phyloP scores from a whole-genome alignment of 2,888 invertebrate genomes.

The Dicycla oo region DNA sequence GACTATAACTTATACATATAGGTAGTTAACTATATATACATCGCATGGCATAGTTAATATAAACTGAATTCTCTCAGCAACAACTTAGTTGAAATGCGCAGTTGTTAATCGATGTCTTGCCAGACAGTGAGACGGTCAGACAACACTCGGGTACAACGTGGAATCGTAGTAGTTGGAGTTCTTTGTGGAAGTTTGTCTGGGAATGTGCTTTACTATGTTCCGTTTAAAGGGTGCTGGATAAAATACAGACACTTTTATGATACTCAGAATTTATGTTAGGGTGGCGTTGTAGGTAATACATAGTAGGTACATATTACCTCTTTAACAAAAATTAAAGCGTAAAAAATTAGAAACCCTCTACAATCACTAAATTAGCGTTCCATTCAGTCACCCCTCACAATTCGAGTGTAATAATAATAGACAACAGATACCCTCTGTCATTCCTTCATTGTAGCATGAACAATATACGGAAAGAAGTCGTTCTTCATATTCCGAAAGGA shows the following conservation, averaged over 20 bases:
- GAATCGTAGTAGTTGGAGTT: conserved; percentile 1
- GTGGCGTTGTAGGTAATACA: too few relatives aligned
- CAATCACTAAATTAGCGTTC: conserved; percentile 32
- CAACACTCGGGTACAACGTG: conserved; percentile 8
- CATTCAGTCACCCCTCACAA: conserved; percentile 33
- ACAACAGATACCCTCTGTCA: conserved; percentile 32
- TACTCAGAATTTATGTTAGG: neutral
- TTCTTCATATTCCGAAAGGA: conserved; percentile 50
- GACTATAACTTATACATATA: too few relatives aligned
- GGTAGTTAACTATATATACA: too few relatives aligned
- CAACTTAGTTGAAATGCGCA: conserved; percentile 12
- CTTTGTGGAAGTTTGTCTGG: conserved; percentile 27
- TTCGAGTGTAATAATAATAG: conserved; percentile 30
- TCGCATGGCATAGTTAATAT: neutral
- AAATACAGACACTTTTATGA: neutral
- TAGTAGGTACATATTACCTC: neutral
- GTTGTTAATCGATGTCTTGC: conserved; percentile 9
- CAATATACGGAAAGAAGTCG: conserved; percentile 43
- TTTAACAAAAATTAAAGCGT: neutral
- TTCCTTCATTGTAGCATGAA: conserved; percentile 49
- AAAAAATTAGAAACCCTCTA: neutral
- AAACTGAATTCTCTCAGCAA: conserved; percentile 5
- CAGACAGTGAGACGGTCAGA: conserved; percentile 17
- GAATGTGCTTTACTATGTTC: conserved; percentile 26
- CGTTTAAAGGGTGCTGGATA: neutral